Conservation (phyloP, 2,888 invertebrate genomes). For the Lasioglossum leucozonium region DNA sequence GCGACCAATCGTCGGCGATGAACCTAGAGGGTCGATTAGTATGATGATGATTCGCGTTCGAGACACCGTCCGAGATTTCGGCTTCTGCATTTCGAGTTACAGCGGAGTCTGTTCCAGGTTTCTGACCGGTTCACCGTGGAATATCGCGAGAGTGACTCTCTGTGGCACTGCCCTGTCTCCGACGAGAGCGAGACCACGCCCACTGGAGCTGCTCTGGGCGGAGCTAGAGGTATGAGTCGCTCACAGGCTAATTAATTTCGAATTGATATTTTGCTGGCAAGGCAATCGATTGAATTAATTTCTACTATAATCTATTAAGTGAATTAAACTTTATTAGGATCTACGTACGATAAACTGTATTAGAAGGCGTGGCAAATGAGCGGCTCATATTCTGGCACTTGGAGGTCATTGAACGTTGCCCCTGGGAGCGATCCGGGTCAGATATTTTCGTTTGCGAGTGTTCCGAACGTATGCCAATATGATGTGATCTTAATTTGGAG, state of each 20-base stretch:
- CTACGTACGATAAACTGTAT: too few species aligned
- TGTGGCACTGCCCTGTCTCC: neutral
- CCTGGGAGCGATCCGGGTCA: neutral
- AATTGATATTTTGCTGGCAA: neutral
- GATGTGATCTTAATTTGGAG: neutral
- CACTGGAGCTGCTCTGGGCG: neutral
- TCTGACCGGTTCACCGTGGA: neutral
- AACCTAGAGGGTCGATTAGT: constrained; percentile 86
- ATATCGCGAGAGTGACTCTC: neutral
- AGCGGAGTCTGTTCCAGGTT: neutral
- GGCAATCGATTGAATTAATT: neutral
- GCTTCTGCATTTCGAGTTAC: neutral
- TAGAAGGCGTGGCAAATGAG: neutral
- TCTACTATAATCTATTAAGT: neutral
- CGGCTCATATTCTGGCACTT: neutral
- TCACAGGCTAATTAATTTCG: neutral
- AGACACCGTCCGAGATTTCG: neutral
- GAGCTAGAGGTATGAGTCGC: neutral
- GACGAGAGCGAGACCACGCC: too few species aligned
- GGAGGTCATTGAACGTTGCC: neutral
- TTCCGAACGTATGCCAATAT: neutral
- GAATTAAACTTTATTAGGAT: neutral
- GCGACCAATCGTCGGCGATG: constrained; percentile 96
- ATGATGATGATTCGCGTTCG: constrained; percentile 30
- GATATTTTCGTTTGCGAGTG: neutral